Conservation (phyloP, 2,113 vertebrate species). For the Physeter macrocephalus region DNA sequence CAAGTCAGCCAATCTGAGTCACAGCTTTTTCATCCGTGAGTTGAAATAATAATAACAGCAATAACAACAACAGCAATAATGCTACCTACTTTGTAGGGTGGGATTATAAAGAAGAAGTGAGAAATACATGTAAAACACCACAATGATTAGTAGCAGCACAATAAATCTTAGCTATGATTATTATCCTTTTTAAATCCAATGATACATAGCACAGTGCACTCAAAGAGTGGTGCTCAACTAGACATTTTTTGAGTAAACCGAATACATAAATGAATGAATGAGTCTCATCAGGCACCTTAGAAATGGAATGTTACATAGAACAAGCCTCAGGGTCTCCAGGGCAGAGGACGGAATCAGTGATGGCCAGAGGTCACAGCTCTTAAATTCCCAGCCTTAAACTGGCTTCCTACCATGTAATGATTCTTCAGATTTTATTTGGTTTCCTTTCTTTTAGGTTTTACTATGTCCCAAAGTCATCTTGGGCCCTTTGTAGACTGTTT, state of each 20-base stretch:
- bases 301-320: background rate
- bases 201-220: background rate
- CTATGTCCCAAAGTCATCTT: constrained; percentile 54
- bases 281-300: background rate
- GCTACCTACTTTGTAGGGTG: background rate
- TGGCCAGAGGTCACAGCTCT: constrained; percentile 5
- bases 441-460: constrained; percentile 61
- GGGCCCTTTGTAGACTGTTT: constrained; percentile 55
- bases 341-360: background rate
- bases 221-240: background rate
- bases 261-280: background rate
- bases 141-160: background rate
- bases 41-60: background rate
- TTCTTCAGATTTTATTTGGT: constrained; percentile 48
- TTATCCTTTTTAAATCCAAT: background rate
- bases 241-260: background rate
- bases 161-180: background rate
- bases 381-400: constrained; percentile 37
- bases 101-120: background rate
- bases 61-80: background rate
- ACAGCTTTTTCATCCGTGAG: background rate
- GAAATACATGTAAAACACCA: background rate
- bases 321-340: background rate
- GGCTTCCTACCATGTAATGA: constrained; percentile 10
- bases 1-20: background rate